Evolutionary conservation across 2,113 vertebrate species (phyloP).

Genomic region (Platysternon megacephalum): DNA sequence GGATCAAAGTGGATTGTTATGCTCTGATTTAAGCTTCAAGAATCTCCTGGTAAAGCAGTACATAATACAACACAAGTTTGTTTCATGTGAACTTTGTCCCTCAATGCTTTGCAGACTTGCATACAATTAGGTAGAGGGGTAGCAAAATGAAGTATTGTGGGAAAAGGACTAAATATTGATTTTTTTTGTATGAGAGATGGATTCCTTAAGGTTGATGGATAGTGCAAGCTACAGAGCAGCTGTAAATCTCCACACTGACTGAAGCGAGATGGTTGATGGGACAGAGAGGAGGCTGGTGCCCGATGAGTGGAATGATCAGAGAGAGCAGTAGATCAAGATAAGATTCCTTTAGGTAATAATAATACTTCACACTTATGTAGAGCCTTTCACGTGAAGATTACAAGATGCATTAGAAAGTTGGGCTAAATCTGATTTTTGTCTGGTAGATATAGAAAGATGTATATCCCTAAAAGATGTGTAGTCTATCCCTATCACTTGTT

Average conservation of each 20-base stretch:
- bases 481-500: neutral
- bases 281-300: neutral
- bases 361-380: neutral
- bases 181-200: neutral
- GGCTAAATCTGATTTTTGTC: neutral
- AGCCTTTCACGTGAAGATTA: neutral
- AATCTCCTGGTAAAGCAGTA: neutral
- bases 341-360: neutral
- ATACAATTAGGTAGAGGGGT: neutral
- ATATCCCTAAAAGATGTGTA: neutral
- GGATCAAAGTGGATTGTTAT: neutral
- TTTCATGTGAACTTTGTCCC: neutral
- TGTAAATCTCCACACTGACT: neutral
- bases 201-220: neutral
- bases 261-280: neutral
- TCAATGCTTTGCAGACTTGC: neutral
- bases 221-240: neutral
- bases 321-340: neutral
- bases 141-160: neutral
- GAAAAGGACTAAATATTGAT: neutral
- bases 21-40: neutral
- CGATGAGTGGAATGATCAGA: neutral
- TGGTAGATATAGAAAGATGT: neutral
- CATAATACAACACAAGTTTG: neutral
- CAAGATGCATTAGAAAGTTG: neutral